These are phyloP conservation scores for Drosophila borborema DNA, from an alignment of 2,888 invertebrate species.

Conservation along the genomic window DNA sequence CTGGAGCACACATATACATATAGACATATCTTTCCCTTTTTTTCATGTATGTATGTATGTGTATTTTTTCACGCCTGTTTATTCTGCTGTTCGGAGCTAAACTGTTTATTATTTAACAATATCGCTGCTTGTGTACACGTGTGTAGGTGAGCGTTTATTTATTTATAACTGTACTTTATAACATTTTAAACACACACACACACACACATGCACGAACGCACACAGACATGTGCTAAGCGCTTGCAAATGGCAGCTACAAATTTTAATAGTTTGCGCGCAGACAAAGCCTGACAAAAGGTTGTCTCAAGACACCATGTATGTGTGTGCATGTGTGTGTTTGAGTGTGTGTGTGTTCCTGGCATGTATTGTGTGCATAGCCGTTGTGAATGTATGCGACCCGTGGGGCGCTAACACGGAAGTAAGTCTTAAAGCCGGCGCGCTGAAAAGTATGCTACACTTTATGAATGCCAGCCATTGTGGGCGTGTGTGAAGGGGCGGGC, in stretches of 20 bases:
- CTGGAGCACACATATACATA: background rate
- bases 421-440: constrained; percentile 36
- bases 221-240: constrained; percentile 31
- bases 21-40: background rate
- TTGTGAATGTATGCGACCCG: constrained; percentile 18
- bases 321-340: constrained; percentile 1
- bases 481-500: background rate
- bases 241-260: constrained; percentile 50
- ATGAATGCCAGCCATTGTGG: constrained; percentile 20
- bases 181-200: constrained; percentile 36
- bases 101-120: constrained; percentile 77
- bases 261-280: constrained; percentile 57
- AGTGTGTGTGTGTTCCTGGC: constrained; percentile 9
- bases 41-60: background rate
- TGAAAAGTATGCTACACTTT: constrained; percentile 66
- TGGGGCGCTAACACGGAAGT: constrained; percentile 51
- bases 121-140: constrained; percentile 36
- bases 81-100: constrained; percentile 63
- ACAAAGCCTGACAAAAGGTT: constrained; percentile 45
- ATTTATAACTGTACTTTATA: constrained; percentile 65
- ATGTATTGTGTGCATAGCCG: constrained; percentile 15
- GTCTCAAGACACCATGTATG: constrained; percentile 33
- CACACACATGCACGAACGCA: constrained; percentile 8
- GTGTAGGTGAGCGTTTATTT: constrained; percentile 54
- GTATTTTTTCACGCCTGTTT: constrained; percentile 66